Conservation (phyloP, 2,888 invertebrate species). For the Lutraria lutraria region DNA sequence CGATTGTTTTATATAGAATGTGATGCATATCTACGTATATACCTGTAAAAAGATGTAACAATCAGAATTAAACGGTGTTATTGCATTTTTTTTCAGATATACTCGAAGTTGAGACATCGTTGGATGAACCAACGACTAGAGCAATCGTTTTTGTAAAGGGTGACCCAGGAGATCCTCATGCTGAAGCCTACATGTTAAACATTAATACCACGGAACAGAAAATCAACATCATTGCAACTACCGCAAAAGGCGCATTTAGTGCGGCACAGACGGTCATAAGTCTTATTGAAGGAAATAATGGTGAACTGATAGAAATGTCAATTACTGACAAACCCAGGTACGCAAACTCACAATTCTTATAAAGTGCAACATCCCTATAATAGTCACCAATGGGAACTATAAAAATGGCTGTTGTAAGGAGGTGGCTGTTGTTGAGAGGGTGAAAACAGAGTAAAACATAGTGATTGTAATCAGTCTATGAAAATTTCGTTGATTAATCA, state of each 20-base stretch:
- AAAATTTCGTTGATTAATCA: no score
- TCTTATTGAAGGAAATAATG: constrained; percentile 52
- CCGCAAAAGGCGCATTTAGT: constrained; percentile 77
- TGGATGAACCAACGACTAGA: background rate
- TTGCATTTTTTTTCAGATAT: constrained; percentile 48
- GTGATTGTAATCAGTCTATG: no score
- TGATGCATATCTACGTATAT: no score
- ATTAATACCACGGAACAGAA: constrained; percentile 58
- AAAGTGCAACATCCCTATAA: no score
- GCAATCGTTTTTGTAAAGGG: constrained; percentile 36
- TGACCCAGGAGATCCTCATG: constrained; percentile 15
- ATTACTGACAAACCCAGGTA: constrained; percentile 74
- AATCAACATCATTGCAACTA: constrained; percentile 71
- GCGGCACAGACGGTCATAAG: constrained; percentile 76
- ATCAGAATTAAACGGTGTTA: no score
- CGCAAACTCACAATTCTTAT: no score
- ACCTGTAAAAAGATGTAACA: no score
- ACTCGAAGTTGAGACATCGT: constrained; percentile 18
- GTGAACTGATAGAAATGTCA: constrained; percentile 23
- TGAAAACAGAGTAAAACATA: no score
- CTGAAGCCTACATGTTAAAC: constrained; percentile 72
- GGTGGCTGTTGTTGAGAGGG: no score
- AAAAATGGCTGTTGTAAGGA: no score
- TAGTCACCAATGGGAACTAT: no score
- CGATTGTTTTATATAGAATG: no score